Conservation (phyloP, 2,888 invertebrate genomes). For the Melipona bicolor region DNA sequence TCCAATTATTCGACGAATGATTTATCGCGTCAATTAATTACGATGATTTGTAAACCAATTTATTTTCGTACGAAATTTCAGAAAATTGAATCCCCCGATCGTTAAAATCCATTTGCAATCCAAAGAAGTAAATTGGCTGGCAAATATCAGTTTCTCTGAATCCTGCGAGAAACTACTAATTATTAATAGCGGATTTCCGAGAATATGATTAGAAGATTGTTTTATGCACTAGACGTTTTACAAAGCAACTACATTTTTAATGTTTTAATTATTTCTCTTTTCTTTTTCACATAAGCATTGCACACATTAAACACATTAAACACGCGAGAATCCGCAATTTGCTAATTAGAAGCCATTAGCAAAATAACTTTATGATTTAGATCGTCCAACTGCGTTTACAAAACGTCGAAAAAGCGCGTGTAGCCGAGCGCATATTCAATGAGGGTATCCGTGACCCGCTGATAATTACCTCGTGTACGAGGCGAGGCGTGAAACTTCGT, state of each 20-base stretch:
- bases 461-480: constrained; percentile 36
- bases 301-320: too few species aligned
- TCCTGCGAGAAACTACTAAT: background rate
- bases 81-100: background rate
- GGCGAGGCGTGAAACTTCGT: constrained; percentile 46
- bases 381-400: background rate
- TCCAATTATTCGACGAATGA: background rate
- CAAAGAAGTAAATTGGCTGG: background rate
- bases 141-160: background rate
- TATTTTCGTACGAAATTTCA: background rate
- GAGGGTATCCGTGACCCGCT: constrained; percentile 15
- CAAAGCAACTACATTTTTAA: too few species aligned
- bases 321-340: too few species aligned
- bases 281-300: too few species aligned
- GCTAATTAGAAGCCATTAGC: too few species aligned
- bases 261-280: too few species aligned
- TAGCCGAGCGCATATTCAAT: constrained; percentile 1
- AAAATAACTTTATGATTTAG: background rate
- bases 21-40: background rate
- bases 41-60: background rate
- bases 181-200: too few species aligned
- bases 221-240: too few species aligned
- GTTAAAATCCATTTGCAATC: background rate
- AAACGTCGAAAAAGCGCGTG: background rate
- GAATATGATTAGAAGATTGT: too few species aligned